Evolutionary conservation across 2,888 invertebrate genomes (phyloP), one percentile per base, ranked within the genome.

Genomic region (Acrocyrtus sp.): DNA sequence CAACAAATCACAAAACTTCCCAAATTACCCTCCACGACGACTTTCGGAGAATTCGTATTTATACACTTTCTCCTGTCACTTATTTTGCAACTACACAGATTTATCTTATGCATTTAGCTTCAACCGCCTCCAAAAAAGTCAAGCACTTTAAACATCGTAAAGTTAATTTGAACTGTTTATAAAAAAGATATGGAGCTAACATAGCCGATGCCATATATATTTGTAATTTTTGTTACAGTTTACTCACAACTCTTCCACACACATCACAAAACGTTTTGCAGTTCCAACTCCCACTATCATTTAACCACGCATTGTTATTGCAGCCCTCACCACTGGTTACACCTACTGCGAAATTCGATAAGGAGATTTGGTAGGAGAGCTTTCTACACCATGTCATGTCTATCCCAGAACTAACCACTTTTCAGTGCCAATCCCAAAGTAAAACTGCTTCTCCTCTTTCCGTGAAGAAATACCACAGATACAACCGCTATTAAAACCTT

Each of bases 71-170:
- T 51, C 5, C 51, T 19, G 10, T 51, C 4, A 45, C 53, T 57
- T 41, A n/a, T n/a, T 50, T 19, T 50, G 12, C 6, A 50, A 45
- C 45, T 47, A 45, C 47, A 56, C 53, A 19, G 45, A 8, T 50
- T 3, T 22, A 50, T 5, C 24, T 22, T 15, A 27, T 39, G 57
- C 3, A 5, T 21, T 12, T 41, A 21, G 22, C n/a, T 65, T 72
- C 50, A 72, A 34, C 72, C 72, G 43, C 72, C 65, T 66, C 65
- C 72, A 48, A 72, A 72, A 66, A 41, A 72, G 54, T 66, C 65
- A 53, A 61, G 48, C 60, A 66, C 61, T 56, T 39, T 48, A 39
- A 53, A 66, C 72, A 72, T 72, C 45, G 21, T 72, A 66, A n/a
- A 43, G 27, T 56, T 15, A 60, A 54, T 15, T 26, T 34, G 15